Percentiles rank a stretch among this genome's conserved stretches.
Conservation (phyloP, 2,888 invertebrate species). For the Dascillus cervinus region DNA sequence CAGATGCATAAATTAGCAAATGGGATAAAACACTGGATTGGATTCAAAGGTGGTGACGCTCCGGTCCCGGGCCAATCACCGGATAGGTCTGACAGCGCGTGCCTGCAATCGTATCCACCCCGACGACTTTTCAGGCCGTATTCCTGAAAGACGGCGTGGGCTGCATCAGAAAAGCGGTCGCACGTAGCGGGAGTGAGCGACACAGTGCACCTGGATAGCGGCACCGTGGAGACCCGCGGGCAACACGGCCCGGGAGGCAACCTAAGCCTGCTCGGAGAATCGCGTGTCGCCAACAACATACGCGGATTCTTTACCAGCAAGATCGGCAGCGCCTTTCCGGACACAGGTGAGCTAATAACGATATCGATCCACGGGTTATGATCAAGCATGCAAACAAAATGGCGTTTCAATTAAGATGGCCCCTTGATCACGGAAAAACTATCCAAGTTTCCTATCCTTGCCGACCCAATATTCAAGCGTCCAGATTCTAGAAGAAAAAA, state of each 20-base stretch:
- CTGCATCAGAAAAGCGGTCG: slow-evolving; percentile 32
- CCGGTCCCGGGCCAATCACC: slow-evolving; percentile 18
- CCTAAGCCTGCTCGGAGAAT: slow-evolving; percentile 58
- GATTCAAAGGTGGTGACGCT: slow-evolving; percentile 23
- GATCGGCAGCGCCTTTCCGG: slow-evolving; percentile 60
- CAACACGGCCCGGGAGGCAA: slow-evolving; percentile 38
- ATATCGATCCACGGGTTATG: too few relatives aligned
- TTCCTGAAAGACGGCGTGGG: slow-evolving; percentile 40
- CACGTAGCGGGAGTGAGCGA: slow-evolving; percentile 37
- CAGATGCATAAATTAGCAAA: slow-evolving; percentile 18
- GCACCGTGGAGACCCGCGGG: slow-evolving; percentile 40
- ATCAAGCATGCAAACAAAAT: slow-evolving; percentile 25
- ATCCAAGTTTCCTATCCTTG: too few relatives aligned
- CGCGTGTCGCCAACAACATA: slow-evolving; percentile 66
- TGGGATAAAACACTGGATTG: slow-evolving; percentile 14
- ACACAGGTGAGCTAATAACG: slow-evolving; percentile 73
- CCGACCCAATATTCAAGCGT: too few relatives aligned
- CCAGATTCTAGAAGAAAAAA: too few relatives aligned
- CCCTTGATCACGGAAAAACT: too few relatives aligned
- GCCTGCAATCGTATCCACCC: slow-evolving; percentile 27
- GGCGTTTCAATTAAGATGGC: slow-evolving; percentile 33
- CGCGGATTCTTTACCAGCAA: slow-evolving; percentile 63
- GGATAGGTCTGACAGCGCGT: slow-evolving; percentile 16
- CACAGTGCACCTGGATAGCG: slow-evolving; percentile 38
- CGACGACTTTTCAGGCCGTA: slow-evolving; percentile 41